Conservation (phyloP, 2,888 invertebrate genomes). For the Deilephila elpenor region DNA sequence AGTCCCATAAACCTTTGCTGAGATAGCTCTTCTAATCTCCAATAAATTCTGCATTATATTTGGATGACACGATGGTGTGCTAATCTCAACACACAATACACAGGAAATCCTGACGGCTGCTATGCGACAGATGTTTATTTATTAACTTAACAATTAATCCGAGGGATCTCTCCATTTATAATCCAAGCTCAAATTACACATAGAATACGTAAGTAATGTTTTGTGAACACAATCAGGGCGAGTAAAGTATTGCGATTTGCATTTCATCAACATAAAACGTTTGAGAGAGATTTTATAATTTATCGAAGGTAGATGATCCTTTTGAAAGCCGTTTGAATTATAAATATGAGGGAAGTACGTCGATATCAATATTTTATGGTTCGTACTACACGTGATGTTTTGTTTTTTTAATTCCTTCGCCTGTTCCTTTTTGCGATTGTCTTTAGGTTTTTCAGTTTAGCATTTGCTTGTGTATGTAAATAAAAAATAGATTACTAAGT, state of each 20-base stretch:
- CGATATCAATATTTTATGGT: slow-evolving; percentile 61
- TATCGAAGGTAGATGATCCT: slow-evolving; percentile 64
- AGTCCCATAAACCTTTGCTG: no score
- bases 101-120: neutral
- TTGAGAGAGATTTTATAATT: slow-evolving; percentile 64
- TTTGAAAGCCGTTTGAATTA: slow-evolving; percentile 65
- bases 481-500: no score
- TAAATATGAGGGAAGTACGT: slow-evolving; percentile 55
- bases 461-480: no score
- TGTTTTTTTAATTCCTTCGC: slow-evolving; percentile 30
- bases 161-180: slow-evolving; percentile 5
- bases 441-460: no score
- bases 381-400: slow-evolving; percentile 46
- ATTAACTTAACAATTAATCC: slow-evolving; percentile 7
- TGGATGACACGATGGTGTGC: neutral
- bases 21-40: no score
- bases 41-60: no score
- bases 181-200: slow-evolving; percentile 26
- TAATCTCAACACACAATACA: neutral
- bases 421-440: neutral
- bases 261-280: slow-evolving; percentile 62
- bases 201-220: slow-evolving; percentile 27
- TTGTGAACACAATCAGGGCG: slow-evolving; percentile 30
- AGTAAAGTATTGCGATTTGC: slow-evolving; percentile 57
- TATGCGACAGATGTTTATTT: neutral